Evolutionary conservation across 2,888 invertebrate genomes (phyloP).

Genomic region (Drosophila neonasuta): DNA sequence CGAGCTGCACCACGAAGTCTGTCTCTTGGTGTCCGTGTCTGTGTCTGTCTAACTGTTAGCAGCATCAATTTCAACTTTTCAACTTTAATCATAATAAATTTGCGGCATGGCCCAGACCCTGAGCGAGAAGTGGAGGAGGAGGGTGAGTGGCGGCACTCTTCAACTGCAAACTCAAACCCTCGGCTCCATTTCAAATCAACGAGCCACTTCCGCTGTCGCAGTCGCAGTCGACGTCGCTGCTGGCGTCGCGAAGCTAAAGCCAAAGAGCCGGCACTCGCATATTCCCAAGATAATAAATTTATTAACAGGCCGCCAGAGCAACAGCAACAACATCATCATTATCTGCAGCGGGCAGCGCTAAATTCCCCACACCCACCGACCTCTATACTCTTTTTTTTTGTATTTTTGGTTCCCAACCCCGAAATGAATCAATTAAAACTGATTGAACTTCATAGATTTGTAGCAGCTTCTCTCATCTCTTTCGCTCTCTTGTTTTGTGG

Average conservation of each 20-base stretch:
- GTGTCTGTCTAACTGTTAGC: conserved; percentile 33
- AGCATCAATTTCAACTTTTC: conserved; percentile 77
- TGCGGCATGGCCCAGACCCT: conserved; percentile 65
- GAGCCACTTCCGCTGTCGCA: conserved; percentile 63
- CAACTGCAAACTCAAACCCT: conserved; percentile 31
- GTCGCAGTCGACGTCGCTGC: neutral
- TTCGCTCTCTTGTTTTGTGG: conserved; percentile 5
- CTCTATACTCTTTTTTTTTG: neutral
- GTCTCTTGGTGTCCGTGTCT: neutral
- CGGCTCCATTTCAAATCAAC: conserved; percentile 72
- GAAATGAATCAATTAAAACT: conserved; percentile 80
- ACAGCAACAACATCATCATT: conserved; percentile 58
- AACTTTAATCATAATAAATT: conserved; percentile 76
- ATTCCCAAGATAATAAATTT: conserved; percentile 80
- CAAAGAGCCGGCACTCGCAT: conserved; percentile 28
- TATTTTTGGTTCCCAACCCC: conserved; percentile 27
- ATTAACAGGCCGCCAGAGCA: conserved; percentile 64
- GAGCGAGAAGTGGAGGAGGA: conserved; percentile 4
- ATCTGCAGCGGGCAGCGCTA: conserved; percentile 43
- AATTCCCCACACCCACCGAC: neutral
- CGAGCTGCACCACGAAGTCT: neutral
- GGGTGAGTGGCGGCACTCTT: neutral
- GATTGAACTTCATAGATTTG: conserved; percentile 79
- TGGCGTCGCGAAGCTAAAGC: neutral
- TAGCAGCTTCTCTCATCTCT: conserved; percentile 14